phyloP scores from a whole-genome alignment of 2,797 vertebrate species.

The Squalus acanthias region DNA sequence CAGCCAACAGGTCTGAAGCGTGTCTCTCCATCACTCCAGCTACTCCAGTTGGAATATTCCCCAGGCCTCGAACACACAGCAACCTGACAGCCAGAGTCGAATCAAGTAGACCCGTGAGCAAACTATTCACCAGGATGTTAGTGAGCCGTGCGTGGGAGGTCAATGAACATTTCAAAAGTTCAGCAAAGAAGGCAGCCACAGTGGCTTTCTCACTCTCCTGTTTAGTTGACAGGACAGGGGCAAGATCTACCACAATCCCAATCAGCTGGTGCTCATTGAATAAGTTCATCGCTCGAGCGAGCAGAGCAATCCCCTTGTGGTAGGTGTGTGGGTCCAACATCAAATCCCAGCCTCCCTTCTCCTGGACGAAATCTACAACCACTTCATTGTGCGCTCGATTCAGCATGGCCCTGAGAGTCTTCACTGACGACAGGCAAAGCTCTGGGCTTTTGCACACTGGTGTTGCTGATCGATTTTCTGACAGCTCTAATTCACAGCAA shows the following conservation, averaged over 20 bases:
- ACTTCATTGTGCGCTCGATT: no score
- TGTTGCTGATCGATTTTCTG: no score
- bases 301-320: neutral
- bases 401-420: no score
- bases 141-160: no score
- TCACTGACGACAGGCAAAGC: no score
- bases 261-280: neutral
- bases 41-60: neutral
- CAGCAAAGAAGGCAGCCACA: neutral
- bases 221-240: neutral
- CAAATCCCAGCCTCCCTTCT: no score
- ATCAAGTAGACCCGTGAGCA: neutral
- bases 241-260: neutral
- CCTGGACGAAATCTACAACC: no score
- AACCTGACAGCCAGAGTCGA: neutral
- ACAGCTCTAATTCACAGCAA: no score
- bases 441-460: no score
- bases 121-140: no score
- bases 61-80: neutral
- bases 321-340: no score
- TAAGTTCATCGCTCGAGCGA: neutral
- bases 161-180: neutral
- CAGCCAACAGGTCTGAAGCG: neutral
- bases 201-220: neutral
- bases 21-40: neutral